phyloP scores from a whole-genome alignment of 2,797 vertebrate species.

The Premnoplex brunnescens region DNA sequence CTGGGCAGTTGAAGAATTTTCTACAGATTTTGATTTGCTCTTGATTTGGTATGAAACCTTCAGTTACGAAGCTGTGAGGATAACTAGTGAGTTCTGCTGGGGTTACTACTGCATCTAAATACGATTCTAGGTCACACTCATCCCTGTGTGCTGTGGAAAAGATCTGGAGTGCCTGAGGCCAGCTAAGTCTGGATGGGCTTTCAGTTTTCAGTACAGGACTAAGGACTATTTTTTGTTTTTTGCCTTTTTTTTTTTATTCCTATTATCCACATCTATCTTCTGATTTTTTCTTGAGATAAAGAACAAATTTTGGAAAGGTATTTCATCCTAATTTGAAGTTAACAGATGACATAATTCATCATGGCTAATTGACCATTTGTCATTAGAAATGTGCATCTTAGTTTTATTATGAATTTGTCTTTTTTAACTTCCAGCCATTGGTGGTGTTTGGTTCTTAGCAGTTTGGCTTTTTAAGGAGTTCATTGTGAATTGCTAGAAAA shows the following conservation, averaged over 20 bases:
- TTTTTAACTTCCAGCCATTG: neutral
- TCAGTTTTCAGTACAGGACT: neutral
- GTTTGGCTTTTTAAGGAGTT: neutral
- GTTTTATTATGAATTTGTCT: neutral
- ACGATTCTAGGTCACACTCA: neutral
- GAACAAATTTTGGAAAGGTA: neutral
- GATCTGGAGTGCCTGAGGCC: neutral
- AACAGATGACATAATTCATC: neutral
- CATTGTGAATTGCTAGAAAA: neutral
- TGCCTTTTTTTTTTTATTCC: neutral
- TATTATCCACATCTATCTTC: neutral
- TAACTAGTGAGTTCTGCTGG: neutral
- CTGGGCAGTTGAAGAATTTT: neutral
- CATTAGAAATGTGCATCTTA: neutral
- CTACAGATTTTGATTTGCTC: neutral
- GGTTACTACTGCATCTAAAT: neutral
- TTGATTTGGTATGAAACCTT: neutral
- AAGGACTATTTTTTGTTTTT: neutral
- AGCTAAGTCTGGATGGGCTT: neutral
- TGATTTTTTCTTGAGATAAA: neutral
- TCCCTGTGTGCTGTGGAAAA: neutral
- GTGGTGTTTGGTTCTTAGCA: neutral
- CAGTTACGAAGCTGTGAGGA: neutral
- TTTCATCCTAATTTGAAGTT: neutral
- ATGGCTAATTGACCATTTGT: neutral